Percentiles rank a stretch among this genome's conserved stretches.
Evolutionary conservation across 2,888 invertebrate species (phyloP).

Genomic region (Polylopha cassiicola): DNA sequence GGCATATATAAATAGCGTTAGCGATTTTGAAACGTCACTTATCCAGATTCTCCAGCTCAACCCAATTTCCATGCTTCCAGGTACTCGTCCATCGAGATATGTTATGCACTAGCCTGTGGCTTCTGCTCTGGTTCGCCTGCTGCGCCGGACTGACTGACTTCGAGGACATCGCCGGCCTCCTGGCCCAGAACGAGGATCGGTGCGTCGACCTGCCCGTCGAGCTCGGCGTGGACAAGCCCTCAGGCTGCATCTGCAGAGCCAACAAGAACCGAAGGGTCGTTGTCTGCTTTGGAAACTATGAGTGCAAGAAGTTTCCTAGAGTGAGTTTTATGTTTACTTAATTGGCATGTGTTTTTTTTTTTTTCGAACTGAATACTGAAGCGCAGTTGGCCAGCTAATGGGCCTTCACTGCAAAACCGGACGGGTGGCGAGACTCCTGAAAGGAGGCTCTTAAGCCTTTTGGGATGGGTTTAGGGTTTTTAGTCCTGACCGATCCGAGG

Average conservation of each 20-base stretch:
- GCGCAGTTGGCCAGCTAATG: too few species aligned
- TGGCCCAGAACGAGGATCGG: slow-evolving; percentile 37
- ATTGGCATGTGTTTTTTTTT: neutral
- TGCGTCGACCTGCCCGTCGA: slow-evolving; percentile 48
- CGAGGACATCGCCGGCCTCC: too few species aligned
- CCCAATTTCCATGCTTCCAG: too few species aligned
- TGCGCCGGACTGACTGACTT: too few species aligned
- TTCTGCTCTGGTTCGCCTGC: slow-evolving; percentile 58
- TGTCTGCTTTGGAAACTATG: slow-evolving; percentile 74
- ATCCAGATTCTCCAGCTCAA: too few species aligned
- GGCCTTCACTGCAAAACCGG: too few species aligned
- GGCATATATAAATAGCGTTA: too few species aligned
- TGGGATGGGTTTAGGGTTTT: too few species aligned
- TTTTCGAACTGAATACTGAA: too few species aligned
- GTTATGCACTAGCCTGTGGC: slow-evolving; percentile 53
- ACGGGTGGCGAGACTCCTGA: too few species aligned
- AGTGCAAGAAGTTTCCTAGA: slow-evolving; percentile 70
- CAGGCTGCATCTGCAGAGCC: slow-evolving; percentile 74
- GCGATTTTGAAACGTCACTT: too few species aligned
- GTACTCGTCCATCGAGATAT: slow-evolving; percentile 35
- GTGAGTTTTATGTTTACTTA: slow-evolving; percentile 30
- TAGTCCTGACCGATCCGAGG: neutral
- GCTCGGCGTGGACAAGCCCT: slow-evolving; percentile 49
- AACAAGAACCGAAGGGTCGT: slow-evolving; percentile 43
- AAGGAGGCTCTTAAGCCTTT: too few species aligned